A percentile compares a stretch with the other conserved stretches of the same genome.
Evolutionary conservation across 2,888 invertebrate genomes (phyloP).

Genomic region (Heliconius ismenius): DNA sequence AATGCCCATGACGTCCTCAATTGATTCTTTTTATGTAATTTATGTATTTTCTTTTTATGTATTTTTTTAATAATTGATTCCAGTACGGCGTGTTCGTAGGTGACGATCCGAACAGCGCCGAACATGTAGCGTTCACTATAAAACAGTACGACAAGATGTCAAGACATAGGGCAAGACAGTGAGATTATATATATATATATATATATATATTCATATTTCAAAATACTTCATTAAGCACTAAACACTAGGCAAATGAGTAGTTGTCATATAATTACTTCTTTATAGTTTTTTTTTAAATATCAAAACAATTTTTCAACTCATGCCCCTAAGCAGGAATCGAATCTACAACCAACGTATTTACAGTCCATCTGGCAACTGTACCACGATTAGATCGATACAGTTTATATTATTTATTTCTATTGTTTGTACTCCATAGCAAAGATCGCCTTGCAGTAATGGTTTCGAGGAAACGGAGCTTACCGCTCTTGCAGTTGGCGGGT

Average conservation of each 20-base stretch:
- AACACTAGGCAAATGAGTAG: too few relatives aligned
- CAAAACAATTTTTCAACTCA: neutral
- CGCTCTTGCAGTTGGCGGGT: constrained; percentile 69
- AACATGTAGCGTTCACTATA: constrained; percentile 69
- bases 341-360: neutral
- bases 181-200: constrained; percentile 40
- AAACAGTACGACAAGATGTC: constrained; percentile 72
- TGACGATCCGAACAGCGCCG: constrained; percentile 62
- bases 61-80: neutral
- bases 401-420: neutral
- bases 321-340: neutral
- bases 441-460: constrained; percentile 75
- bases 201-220: neutral
- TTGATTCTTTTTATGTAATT: too few relatives aligned
- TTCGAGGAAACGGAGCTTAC: constrained; percentile 68
- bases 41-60: too few relatives aligned
- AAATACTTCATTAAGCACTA: neutral
- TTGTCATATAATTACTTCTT: too few relatives aligned
- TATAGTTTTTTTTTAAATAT: too few relatives aligned
- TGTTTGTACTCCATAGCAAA: constrained; percentile 51
- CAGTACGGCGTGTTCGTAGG: constrained; percentile 71
- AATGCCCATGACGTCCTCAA: too few relatives aligned
- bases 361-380: neutral
- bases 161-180: constrained; percentile 59
- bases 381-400: neutral